Base-by-base conservation (phyloP, 2,888 invertebrate genomes). In the Lampropteryx suffumata region DNA sequence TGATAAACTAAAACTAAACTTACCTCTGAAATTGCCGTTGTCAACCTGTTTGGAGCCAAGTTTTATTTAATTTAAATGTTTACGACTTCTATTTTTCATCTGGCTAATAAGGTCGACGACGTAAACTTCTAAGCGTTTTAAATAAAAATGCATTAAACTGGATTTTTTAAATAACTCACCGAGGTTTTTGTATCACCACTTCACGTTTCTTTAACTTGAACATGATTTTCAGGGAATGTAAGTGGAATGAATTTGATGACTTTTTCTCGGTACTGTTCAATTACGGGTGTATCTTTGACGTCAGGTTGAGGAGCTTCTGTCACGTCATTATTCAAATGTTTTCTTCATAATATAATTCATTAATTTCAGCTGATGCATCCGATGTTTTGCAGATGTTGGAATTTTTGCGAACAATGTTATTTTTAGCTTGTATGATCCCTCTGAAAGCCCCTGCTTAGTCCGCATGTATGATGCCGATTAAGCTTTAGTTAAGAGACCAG, bases 221-320 rank as follows among this genome's bases (percentile, higher is more conserved):
- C 76, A 77, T 76, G 74, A 78, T 70, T 83, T 84, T 76, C 82
- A 83, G 83, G 86, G 80, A 85, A 84, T 86, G 87, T 83, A 87
- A 86, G 84, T 87, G 87, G 86, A 87, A 87, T 87, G 88, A 86
- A 82, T 80, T 83, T 84, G 82, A 82, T 84, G 81, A 77, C 76
- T 79, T 83, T 74, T 77, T 76, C 68, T 79, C 75, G 69, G 73
- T 73, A 79, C 75, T 79, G 70, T 79, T 72, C 73, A 76, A 78
- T 85, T 85, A 65, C 86, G 84, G 87, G 85, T 81, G 76, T 83
- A 69, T 65, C 71, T 76, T 81, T 85, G 79, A 82, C 82, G 79
- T 82, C 83, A 77, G 78, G 81, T 83, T 87, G 82, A 82, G 76
- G 85, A 79, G 87, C 86, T 89, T 89, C 82, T 84, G 75, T 84